Evolutionary conservation across 2,797 vertebrate genomes (phyloP), one percentile per base, ranked within the genome.

Genomic region (Erethizon dorsatum): DNA sequence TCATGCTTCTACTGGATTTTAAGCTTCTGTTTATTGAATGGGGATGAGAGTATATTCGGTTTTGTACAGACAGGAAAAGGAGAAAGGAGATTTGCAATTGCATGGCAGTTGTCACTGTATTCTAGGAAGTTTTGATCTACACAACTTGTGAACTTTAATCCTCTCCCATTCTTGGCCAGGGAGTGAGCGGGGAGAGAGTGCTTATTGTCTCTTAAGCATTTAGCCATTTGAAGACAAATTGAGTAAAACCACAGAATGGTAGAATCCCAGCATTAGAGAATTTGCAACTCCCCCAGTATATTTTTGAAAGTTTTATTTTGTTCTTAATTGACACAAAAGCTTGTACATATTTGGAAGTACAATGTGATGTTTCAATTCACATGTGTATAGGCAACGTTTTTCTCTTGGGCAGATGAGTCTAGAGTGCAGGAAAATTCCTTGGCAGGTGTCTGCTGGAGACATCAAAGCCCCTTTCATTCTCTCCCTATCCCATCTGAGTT

Each of bases 1-100:
- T 84, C 65, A 63, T 47, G 41, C 75, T 94, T 92, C 54, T 22
- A 20, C 65, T 94, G 87, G 65, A 63, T 90, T 79, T 88, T 86
- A 79, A 96, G 59, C 80, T 96, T 91, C 78, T 91, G 80, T 79
- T 98, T 93, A 85, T 50, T 95, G 93, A 87, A 57, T 63, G 52
- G 24, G 45, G 65, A 67, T n/a, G 59, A 94, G 20, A 1, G 0
- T 82, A 41, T 45, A 73, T 65, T 89, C 56, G 54, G 37, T 73
- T 91, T 95, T 84, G 59, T 63, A 77, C n/a, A 65, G 80, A 94
- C 20, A 63, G 89, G 92, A 17, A 45, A 93, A 93, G 59, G 54
- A 73, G 87, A 93, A 91, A 90, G 61, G 75, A 91, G n/a, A 45
- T 87, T 86, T 95, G 83, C 61, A 37, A 63, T 87, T 56, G 52